Base-by-base conservation (phyloP, 2,113 vertebrate genomes). In the Bujurquina vittata region DNA sequence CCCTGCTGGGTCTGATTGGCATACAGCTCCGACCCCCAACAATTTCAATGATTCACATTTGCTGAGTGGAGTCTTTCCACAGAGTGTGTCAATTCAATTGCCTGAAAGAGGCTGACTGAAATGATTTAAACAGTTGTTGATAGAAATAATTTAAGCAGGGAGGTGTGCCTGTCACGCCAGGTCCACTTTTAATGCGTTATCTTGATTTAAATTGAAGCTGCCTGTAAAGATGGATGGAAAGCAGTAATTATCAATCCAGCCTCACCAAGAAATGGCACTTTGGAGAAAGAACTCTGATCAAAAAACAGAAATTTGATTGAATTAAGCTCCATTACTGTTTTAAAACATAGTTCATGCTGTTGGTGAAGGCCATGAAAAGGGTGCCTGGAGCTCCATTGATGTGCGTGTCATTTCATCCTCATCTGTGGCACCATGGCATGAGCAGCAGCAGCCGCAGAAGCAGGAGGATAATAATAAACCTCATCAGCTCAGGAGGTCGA, bases 101-200 rank as follows among this genome's bases (percentile, higher is more conserved):
- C 52, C 74, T 79, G 31, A 87, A 86, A 81, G 60, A 20, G 77
- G 61, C 87, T 26, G 81, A 74, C 46, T 89, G 84, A 55, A 60
- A 81, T 90, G 81, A 90, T 92, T 88, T 83, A 90, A 89, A 83
- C 72, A 65, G 86, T 81, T 87, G 81, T 88, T 87, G 87, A 89
- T 87, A 56, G 86, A 84, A 82, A 81, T 88, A 54, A 87, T 86
- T 92, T 77, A 74, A 83, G 63, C 81, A n/a, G 62, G 55, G 78
- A 88, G 79, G 59, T 58, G 37, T 35, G 75, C 63, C 83, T 78
- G 84, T 81, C 88, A 84, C 61, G 3, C 80, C 78, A 78, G 58
- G 80, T 86, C 85, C 77, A 80, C 20, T 87, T 86, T 72, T 85
- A 91, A 90, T 89, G 83, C 75, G 79, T 80, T 60, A 65, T 85